Base-by-base conservation (phyloP, 2,888 invertebrate genomes). In the Ernsta delagoae region DNA sequence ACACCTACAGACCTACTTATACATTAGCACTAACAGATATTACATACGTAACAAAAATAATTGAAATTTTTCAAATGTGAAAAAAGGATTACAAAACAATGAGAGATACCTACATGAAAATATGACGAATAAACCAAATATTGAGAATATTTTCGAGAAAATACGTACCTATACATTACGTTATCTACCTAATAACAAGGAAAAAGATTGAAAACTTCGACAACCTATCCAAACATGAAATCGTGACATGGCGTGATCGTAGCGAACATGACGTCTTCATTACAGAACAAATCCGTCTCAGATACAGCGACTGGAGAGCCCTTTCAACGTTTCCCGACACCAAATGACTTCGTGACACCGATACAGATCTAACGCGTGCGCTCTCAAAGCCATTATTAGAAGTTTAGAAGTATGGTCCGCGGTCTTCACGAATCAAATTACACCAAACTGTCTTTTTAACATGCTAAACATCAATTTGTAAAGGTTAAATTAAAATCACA, bases 291-390 rank as follows among this genome's bases (percentile, higher is more conserved):
- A 79, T 82, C 80, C 59, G 48, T n/a, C n/a, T 41, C 36, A 39
- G 12, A 16, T n/a, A 39, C 3, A 12, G 50, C 39, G 59, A 80
- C 80, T 12, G 74, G 83, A 81, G 81, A 78, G 76, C 73, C 75
- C 71, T 78, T 79, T 77, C 74, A 75, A 74, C 79, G 74, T 86
- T 88, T 87, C 87, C 87, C 85, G 82, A 75, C 69, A 36, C 62
- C 45, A 48, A 68, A 68, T 36, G 61, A 57, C 39, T 75, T 88
- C 88, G 88, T 89, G 87, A 83, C 78, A 77, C 34, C 60, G 89
- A 89, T 88, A 83, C 72, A 41, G 77, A 89, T 89, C 89, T 79
- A 77, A 82, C 84, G 85, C 84, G 82, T 85, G 86, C 83, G 79
- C 81, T 79, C 75, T 76, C 73, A 71, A 62, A 79, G 78, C 79